Conservation (phyloP, 2,113 vertebrate genomes). For the Hydrolagus affinis region DNA sequence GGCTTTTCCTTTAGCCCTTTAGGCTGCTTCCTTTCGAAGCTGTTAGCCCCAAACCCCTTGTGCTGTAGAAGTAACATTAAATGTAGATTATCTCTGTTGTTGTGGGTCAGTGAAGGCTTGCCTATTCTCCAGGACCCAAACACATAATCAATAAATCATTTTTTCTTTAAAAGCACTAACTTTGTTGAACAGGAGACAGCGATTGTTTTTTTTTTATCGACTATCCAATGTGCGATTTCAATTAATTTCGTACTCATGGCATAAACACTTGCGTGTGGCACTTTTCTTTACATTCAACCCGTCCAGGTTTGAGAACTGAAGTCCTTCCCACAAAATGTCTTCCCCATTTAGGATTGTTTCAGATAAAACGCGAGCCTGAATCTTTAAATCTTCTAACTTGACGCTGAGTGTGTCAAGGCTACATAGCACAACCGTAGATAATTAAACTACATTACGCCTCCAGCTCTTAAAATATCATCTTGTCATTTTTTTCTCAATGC, state of each 20-base stretch:
- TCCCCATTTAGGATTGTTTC: too few relatives aligned
- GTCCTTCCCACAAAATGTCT: background rate
- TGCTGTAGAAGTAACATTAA: slow-evolving; percentile 19
- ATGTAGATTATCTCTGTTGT: slow-evolving; percentile 32
- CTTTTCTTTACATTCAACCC: background rate
- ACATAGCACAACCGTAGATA: too few relatives aligned
- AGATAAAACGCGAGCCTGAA: too few relatives aligned
- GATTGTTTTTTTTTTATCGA: slow-evolving; percentile 10
- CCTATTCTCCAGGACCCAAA: slow-evolving; percentile 25
- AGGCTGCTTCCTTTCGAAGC: background rate
- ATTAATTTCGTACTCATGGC: background rate
- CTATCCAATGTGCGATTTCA: background rate
- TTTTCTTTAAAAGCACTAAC: slow-evolving; percentile 37
- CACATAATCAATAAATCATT: slow-evolving; percentile 34
- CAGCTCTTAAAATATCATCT: too few relatives aligned
- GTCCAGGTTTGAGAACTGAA: background rate
- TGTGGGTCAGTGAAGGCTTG: slow-evolving; percentile 9
- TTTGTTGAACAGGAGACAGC: slow-evolving; percentile 39
- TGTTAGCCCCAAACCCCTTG: background rate
- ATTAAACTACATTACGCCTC: too few relatives aligned
- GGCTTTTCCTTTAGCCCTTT: background rate
- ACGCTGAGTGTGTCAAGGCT: too few relatives aligned
- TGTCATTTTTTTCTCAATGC: too few relatives aligned
- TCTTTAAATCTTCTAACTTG: too few relatives aligned
- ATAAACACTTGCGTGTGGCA: background rate